Evolutionary conservation across 2,888 invertebrate species (phyloP).

Genomic region (Aphidius colemani): DNA sequence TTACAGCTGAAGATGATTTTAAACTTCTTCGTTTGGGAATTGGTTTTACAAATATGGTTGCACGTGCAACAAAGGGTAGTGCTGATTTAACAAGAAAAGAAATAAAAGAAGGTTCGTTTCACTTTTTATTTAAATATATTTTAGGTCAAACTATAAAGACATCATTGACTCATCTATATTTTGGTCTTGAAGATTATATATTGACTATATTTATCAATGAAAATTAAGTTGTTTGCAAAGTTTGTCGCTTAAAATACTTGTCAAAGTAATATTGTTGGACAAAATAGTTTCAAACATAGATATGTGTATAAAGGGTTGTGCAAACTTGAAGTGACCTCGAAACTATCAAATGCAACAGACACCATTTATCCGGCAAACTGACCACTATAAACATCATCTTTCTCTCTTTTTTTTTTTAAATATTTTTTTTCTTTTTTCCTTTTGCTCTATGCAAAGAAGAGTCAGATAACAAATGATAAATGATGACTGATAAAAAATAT

Average conservation of each 20-base stretch:
- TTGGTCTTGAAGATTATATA: too few relatives aligned
- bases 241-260: too few relatives aligned
- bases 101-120: conserved; percentile 79
- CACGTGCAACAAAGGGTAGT: conserved; percentile 93
- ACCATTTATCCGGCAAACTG: conserved; percentile 22
- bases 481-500: background rate
- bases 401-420: background rate
- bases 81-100: conserved; percentile 92
- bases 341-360: conserved; percentile 24
- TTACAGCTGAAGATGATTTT: conserved; percentile 96
- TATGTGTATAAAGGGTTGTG: background rate
- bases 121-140: background rate
- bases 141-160: background rate
- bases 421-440: background rate
- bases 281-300: too few relatives aligned
- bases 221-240: too few relatives aligned
- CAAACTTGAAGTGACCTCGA: conserved; percentile 25
- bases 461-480: too few relatives aligned
- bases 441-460: background rate
- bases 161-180: background rate
- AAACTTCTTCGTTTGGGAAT: conserved; percentile 92
- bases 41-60: conserved; percentile 98
- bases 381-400: conserved; percentile 10
- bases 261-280: too few relatives aligned
- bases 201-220: background rate